Conservation (phyloP, 1,140 invertebrate genomes). For the Melipona quadrifasciata region DNA sequence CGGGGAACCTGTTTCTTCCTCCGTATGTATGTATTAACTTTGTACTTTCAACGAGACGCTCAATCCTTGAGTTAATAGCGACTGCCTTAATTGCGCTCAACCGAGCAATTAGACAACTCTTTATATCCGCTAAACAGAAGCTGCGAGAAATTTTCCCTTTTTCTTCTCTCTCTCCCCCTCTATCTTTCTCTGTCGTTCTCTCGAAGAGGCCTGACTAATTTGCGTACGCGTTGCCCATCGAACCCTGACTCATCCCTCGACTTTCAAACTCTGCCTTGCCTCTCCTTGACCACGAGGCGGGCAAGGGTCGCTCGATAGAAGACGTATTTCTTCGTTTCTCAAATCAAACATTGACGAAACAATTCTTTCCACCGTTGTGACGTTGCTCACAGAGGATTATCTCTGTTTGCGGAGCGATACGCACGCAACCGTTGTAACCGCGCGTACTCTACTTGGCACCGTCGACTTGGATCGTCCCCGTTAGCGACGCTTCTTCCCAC, state of each 20-base stretch:
- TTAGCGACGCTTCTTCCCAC: neutral
- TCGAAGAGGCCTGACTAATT: neutral
- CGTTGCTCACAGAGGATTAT: neutral
- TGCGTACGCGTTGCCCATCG: neutral
- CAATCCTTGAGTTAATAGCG: conserved; percentile 26
- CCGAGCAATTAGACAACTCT: conserved; percentile 37
- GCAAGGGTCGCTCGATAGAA: too few relatives aligned
- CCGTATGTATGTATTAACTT: conserved; percentile 26
- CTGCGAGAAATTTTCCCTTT: neutral
- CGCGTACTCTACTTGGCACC: neutral
- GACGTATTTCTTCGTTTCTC: too few relatives aligned
- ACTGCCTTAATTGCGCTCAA: conserved; percentile 31
- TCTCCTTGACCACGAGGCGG: too few relatives aligned
- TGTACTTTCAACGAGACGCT: conserved; percentile 34
- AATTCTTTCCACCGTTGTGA: neutral
- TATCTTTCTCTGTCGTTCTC: too few relatives aligned
- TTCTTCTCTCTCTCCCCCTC: too few relatives aligned
- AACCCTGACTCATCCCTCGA: neutral
- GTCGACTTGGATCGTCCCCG: neutral
- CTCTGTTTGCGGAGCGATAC: neutral
- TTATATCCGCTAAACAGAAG: conserved; percentile 21
- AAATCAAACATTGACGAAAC: neutral
- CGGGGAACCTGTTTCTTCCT: conserved; percentile 39
- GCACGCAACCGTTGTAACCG: neutral
- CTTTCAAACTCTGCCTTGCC: too few relatives aligned